phyloP scores from a whole-genome alignment of 2,797 vertebrate species.

The Arctocebus calabarensis region DNA sequence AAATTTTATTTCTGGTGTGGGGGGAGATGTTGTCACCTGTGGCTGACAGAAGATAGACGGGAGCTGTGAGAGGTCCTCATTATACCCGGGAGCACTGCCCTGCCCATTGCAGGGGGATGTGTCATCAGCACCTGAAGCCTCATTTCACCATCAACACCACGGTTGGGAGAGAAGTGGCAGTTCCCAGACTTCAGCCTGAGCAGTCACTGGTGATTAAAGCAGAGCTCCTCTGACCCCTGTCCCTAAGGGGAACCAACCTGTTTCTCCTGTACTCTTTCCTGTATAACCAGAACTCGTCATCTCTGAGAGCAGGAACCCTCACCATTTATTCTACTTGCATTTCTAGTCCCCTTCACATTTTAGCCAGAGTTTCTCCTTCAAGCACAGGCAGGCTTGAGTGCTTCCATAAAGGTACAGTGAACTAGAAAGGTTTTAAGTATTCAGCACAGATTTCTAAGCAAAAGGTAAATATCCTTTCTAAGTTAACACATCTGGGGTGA shows the following conservation, averaged over 20 bases:
- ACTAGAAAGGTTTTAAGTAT: neutral
- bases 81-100: too few relatives aligned
- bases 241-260: neutral
- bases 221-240: neutral
- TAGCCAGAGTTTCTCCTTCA: neutral
- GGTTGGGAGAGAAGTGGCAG: neutral
- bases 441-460: neutral
- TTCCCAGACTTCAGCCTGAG: neutral
- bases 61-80: neutral
- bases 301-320: neutral
- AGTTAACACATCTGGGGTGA: neutral
- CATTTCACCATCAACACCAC: neutral
- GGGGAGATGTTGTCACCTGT: neutral
- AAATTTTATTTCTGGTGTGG: neutral
- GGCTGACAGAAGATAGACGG: neutral
- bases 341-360: neutral
- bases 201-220: constrained; percentile 7
- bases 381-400: neutral
- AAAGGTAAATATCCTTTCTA: neutral
- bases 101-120: neutral
- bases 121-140: neutral
- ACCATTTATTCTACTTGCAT: neutral
- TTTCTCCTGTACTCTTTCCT: neutral
- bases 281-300: neutral
- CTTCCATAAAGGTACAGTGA: neutral